These are phyloP conservation scores for Macropodus opercularis DNA, from an alignment of 2,797 vertebrate species.

Conservation along the genomic window DNA sequence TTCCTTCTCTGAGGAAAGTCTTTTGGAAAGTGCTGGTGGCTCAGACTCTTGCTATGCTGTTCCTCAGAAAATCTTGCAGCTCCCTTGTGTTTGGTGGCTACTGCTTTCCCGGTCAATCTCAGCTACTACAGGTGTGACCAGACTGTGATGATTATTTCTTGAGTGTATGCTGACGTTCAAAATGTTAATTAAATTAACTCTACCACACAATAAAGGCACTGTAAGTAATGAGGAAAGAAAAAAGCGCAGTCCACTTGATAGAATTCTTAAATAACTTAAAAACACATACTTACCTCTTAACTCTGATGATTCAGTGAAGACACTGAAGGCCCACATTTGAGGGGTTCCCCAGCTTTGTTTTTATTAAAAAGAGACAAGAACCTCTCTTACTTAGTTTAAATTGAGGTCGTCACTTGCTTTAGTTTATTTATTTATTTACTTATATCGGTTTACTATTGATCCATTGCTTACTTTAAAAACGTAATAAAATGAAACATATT, in stretches of 20 bases:
- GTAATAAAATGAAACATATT: slow-evolving; percentile 8
- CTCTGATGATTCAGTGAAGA: slow-evolving; percentile 38
- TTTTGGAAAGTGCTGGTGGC: slow-evolving; percentile 18
- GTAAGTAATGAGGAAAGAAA: not conserved
- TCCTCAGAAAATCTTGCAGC: slow-evolving; percentile 24
- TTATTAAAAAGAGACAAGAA: not conserved
- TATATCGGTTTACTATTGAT: not conserved
- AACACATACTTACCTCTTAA: slow-evolving; percentile 68
- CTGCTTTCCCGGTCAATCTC: slow-evolving; percentile 32
- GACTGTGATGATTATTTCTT: slow-evolving; percentile 15
- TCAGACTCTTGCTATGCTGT: slow-evolving; percentile 10
- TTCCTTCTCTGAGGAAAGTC: slow-evolving; percentile 28
- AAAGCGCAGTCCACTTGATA: slow-evolving; percentile 21
- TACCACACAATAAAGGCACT: not conserved
- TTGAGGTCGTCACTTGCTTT: slow-evolving; percentile 2
- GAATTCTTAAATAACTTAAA: slow-evolving; percentile 23
- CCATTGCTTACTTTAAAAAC: not conserved
- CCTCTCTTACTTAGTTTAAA: not conserved
- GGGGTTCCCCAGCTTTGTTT: too few species aligned
- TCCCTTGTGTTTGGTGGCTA: slow-evolving; percentile 26
- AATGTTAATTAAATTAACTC: not conserved
- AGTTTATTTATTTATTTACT: not conserved
- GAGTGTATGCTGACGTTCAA: not conserved
- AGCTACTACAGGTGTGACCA: slow-evolving; percentile 31
- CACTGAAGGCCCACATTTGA: not conserved